Evolutionary conservation across 2,888 invertebrate species (phyloP).

Genomic region (Platynereis dumerilii): DNA sequence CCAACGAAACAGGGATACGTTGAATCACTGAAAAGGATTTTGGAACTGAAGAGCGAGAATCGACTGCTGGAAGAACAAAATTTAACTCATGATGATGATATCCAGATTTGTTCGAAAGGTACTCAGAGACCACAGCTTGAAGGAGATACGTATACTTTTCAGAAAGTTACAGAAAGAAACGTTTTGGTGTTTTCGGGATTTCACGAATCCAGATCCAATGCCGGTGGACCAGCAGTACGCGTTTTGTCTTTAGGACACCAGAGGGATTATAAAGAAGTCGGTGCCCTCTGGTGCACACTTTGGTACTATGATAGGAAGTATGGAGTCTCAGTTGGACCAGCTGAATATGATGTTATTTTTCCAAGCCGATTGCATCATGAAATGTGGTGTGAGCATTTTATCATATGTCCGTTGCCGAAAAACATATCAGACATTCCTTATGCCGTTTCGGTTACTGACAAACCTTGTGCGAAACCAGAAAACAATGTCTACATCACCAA

Average conservation of each 20-base stretch:
- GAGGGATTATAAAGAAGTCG: conserved; percentile 26
- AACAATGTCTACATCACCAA: conserved; percentile 31
- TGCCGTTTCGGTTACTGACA: conserved; percentile 25
- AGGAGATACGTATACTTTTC: conserved; percentile 31
- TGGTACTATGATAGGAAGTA: conserved; percentile 27
- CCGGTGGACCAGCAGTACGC: conserved; percentile 31
- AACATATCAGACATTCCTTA: conserved; percentile 12
- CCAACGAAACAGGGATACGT: too few species aligned
- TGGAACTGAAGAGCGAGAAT: too few species aligned
- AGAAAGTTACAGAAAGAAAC: conserved; percentile 20
- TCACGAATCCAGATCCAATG: conserved; percentile 24
- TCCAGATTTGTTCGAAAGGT: too few species aligned
- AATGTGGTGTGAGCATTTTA: conserved; percentile 34
- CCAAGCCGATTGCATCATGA: conserved; percentile 26
- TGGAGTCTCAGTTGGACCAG: conserved; percentile 22
- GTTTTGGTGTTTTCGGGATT: conserved; percentile 34
- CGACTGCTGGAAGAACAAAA: too few species aligned
- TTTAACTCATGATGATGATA: too few species aligned
- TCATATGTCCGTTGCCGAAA: conserved; percentile 28
- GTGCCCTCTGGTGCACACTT: conserved; percentile 31
- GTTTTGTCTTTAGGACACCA: conserved; percentile 33
- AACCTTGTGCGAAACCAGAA: conserved; percentile 9
- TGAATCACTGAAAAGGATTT: too few species aligned
- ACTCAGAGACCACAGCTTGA: conserved; percentile 1
- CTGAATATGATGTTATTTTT: conserved; percentile 31